Percentiles rank a stretch among this genome's conserved stretches.
Evolutionary conservation across 2,797 vertebrate genomes (phyloP).

Genomic region (Oceanodroma leucorhoa): DNA sequence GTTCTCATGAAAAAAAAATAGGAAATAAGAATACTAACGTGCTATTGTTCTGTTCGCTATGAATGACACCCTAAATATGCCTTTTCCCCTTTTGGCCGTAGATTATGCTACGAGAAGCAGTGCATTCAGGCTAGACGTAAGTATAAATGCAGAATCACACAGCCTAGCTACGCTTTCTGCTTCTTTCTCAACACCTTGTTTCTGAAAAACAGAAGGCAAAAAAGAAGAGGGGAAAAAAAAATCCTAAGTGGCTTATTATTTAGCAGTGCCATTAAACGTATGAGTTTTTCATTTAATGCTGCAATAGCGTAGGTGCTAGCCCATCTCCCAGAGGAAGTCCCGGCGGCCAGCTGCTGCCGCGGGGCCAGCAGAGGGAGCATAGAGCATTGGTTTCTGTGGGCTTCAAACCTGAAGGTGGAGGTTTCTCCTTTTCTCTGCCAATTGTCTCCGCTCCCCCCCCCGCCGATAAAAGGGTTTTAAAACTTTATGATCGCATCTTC

Average conservation of each 20-base stretch:
- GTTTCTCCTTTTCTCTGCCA: background rate
- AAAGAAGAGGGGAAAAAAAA: no score
- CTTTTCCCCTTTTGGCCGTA: background rate
- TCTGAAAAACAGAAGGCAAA: background rate
- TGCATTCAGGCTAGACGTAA: background rate
- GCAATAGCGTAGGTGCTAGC: background rate
- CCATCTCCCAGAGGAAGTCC: background rate
- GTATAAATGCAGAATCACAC: background rate
- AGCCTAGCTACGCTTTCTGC: background rate
- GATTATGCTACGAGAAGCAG: background rate
- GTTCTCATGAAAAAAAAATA: background rate
- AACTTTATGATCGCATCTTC: background rate
- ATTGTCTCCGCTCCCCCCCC: no score
- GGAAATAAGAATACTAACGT: background rate
- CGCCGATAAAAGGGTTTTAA: background rate
- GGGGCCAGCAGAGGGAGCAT: conserved; percentile 76
- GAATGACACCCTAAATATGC: background rate
- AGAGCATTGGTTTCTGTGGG: conserved; percentile 16
- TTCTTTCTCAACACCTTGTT: background rate
- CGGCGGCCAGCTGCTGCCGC: background rate
- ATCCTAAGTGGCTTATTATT: background rate
- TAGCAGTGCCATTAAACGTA: background rate
- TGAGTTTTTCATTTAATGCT: background rate
- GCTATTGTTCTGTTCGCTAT: background rate
- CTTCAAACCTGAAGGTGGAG: background rate